Conservation (phyloP, 2,797 vertebrate species). For the Melopsittacus undulatus region DNA sequence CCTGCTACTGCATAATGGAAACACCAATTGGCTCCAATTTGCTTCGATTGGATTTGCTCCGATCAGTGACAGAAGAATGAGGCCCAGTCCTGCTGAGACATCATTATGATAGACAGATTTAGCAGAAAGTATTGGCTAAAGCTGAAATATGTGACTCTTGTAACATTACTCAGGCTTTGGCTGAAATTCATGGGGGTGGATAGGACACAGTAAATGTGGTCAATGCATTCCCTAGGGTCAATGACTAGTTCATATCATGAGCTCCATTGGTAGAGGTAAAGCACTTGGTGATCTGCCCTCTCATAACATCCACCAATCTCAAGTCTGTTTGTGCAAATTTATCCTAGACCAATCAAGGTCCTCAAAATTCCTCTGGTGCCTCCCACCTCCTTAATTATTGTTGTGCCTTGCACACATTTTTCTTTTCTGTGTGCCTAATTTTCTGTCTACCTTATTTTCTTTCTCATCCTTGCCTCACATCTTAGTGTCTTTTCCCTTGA, state of each 20-base stretch:
- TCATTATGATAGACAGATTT: constrained; percentile 59
- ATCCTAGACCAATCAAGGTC: not conserved
- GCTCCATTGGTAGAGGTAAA: not conserved
- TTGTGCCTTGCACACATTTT: not conserved
- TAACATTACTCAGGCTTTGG: not conserved
- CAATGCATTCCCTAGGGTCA: not conserved
- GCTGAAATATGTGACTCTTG: constrained; percentile 4
- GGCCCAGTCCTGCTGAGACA: constrained; percentile 67
- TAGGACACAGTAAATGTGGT: not conserved
- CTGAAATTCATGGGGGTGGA: not conserved
- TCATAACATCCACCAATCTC: not conserved
- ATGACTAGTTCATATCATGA: not conserved
- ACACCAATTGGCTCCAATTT: constrained; percentile 66
- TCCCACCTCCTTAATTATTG: not conserved
- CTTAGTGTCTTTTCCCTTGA: not conserved
- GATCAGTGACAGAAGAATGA: constrained; percentile 45
- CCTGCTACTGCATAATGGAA: constrained; percentile 50
- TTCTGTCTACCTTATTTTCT: not conserved
- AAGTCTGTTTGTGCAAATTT: not conserved
- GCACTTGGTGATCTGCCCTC: fast-evolving
- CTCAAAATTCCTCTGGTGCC: not conserved
- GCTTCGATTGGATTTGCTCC: constrained; percentile 49
- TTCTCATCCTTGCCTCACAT: not conserved
- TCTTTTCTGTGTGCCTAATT: not conserved
- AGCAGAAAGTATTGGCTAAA: constrained; percentile 37